These are phyloP conservation scores for Tipula helvola DNA, from an alignment of 2,888 invertebrate species.

Conservation along the genomic window DNA sequence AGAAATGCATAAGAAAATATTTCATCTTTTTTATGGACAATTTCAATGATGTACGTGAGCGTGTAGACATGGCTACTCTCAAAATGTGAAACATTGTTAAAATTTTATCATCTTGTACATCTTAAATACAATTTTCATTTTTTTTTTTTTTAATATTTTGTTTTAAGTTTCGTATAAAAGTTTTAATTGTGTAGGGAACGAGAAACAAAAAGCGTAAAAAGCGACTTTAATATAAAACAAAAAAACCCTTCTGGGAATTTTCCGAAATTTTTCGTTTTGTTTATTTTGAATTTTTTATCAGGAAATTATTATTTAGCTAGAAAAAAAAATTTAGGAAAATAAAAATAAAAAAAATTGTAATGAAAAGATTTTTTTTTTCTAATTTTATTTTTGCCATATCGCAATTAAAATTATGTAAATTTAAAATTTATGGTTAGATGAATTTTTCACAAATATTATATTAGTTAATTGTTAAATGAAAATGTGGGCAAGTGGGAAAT, in stretches of 20 bases:
- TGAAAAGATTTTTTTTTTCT: neutral
- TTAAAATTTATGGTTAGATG: neutral
- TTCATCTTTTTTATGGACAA: no score
- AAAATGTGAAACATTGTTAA: neutral
- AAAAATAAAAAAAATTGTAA: neutral
- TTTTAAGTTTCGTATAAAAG: neutral
- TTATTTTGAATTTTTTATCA: neutral
- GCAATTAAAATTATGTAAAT: slow-evolving; percentile 4
- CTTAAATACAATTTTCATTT: neutral
- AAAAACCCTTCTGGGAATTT: neutral
- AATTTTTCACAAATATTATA: neutral
- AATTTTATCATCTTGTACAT: neutral
- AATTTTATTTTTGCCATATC: neutral
- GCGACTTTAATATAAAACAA: neutral
- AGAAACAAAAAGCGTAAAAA: neutral
- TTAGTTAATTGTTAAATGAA: neutral
- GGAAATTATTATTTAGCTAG: neutral
- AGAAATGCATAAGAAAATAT: no score
- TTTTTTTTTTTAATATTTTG: neutral
- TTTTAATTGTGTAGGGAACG: neutral
- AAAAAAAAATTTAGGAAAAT: neutral
- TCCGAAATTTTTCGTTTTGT: neutral
- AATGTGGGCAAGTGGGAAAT: neutral
- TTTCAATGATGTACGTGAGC: no score
- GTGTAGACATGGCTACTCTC: neutral